Base-by-base conservation (phyloP, 2,113 vertebrate species). In the Nycticebus coucang region DNA sequence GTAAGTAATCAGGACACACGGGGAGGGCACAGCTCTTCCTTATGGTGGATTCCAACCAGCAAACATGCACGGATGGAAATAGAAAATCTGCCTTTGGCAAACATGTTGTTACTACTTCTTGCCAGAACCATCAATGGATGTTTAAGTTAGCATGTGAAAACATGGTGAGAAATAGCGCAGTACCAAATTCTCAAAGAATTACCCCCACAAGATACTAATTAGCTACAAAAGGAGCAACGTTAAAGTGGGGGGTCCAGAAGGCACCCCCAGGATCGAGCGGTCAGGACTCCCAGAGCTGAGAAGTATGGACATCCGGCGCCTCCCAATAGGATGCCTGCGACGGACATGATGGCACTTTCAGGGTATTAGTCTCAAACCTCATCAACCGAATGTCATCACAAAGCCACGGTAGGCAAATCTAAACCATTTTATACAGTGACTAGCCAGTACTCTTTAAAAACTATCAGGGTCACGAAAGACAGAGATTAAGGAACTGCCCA, bases 221-320 rank as follows among this genome's bases (percentile, higher is more conserved):
- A 59, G 62, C 59, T 77, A 62, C 17, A n/a, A 66, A 93, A 4
- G 41, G 53, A 69, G 59, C 10, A 26, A 35, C 24, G 69, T 83
- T 50, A 60, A 91, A 72, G 62, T 18, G 12, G 62, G 74, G 77
- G 79, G 19, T 64, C 37, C 64, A 53, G 75, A 33, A 74, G 83
- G 80, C 22, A 4, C 41, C 59, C 62, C n/a, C 45, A 10, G 18
- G 30, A 69, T 26, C 13, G 24, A 41, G 7, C 0, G 24, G 41
- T 55, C 14, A 33, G 28, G 35, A 26, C n/a, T 35, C 59, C 66
- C 3, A 11, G 37, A 12, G 15, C 30, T 1, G 35, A 79, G 79
- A 60, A 18, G 8, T 10, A 1, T 0, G 4, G 2, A 13, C 4
- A 4, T 6, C 28, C 1, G 0, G 7, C 4, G 28, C 22, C 21